phyloP scores from a whole-genome alignment of 2,113 vertebrate species.

The Oreocharis arfaki region DNA sequence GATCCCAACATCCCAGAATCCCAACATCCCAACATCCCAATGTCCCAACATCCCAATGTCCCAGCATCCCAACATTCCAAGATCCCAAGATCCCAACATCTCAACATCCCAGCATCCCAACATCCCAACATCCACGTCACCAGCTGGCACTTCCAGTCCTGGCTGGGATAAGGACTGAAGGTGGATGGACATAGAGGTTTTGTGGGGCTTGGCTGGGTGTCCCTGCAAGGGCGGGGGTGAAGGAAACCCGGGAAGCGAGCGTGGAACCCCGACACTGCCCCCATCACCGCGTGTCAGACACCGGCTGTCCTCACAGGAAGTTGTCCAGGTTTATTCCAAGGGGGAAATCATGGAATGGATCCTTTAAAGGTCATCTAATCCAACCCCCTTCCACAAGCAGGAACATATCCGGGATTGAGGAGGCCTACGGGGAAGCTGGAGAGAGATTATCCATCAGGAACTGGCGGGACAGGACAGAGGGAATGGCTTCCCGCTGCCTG shows the following conservation, averaged over 20 bases:
- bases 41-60: not conserved
- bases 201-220: not conserved
- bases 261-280: not conserved
- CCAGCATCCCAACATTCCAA: not conserved
- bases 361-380: not conserved
- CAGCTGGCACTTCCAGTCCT: not conserved
- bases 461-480: not conserved
- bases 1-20: not conserved
- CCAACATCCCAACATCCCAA: not conserved
- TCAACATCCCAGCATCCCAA: not conserved
- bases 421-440: not conserved
- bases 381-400: not conserved
- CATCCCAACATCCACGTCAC: accelerated
- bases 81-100: not conserved
- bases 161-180: not conserved
- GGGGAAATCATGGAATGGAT: not conserved
- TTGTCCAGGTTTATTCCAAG: not conserved
- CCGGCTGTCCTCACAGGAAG: not conserved
- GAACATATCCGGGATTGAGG: accelerated
- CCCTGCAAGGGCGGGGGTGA: not conserved
- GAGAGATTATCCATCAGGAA: not conserved
- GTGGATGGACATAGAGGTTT: not conserved
- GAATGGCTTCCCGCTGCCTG: not conserved
- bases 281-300: accelerated
- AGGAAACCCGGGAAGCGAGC: not conserved